Conservation (phyloP, 2,888 invertebrate species). For the Anodontia alba region DNA sequence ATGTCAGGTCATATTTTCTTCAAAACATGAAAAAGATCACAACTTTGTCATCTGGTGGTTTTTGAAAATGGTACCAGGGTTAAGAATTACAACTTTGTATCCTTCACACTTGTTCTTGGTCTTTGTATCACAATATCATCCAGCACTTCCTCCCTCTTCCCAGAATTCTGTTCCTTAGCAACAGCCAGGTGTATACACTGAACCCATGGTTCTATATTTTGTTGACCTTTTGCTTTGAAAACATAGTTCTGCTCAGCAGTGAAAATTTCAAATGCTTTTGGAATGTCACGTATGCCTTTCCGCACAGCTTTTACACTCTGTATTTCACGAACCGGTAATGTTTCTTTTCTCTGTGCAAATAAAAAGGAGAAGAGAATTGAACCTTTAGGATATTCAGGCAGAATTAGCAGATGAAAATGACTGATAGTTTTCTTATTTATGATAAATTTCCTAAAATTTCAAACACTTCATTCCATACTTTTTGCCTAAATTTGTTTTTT, state of each 20-base stretch:
- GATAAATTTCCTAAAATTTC: too few species aligned
- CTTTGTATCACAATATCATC: slow-evolving; percentile 62
- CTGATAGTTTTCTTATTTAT: too few species aligned
- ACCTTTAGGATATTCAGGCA: not conserved
- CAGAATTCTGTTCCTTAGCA: slow-evolving; percentile 90
- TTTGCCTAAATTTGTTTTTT: too few species aligned
- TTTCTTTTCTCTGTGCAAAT: slow-evolving; percentile 89
- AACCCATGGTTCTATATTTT: slow-evolving; percentile 97
- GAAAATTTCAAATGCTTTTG: slow-evolving; percentile 98
- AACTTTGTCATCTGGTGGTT: too few species aligned
- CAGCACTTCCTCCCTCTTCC: slow-evolving; percentile 38
- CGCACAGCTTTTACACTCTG: slow-evolving; percentile 97
- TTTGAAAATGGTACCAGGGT: too few species aligned
- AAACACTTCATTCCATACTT: too few species aligned
- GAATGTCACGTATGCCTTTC: slow-evolving; percentile 94
- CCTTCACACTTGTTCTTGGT: slow-evolving; percentile 63
- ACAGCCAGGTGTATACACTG: slow-evolving; percentile 97
- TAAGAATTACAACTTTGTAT: slow-evolving; percentile 70
- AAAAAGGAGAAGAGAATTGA: not conserved
- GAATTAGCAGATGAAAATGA: too few species aligned
- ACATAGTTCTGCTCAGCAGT: slow-evolving; percentile 93
- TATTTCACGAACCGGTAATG: slow-evolving; percentile 96
- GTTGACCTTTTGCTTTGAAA: slow-evolving; percentile 96
- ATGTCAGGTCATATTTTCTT: too few species aligned
- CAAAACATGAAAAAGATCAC: too few species aligned